Evolutionary conservation across 2,888 invertebrate genomes (phyloP).

Genomic region (Conus canariensis): DNA sequence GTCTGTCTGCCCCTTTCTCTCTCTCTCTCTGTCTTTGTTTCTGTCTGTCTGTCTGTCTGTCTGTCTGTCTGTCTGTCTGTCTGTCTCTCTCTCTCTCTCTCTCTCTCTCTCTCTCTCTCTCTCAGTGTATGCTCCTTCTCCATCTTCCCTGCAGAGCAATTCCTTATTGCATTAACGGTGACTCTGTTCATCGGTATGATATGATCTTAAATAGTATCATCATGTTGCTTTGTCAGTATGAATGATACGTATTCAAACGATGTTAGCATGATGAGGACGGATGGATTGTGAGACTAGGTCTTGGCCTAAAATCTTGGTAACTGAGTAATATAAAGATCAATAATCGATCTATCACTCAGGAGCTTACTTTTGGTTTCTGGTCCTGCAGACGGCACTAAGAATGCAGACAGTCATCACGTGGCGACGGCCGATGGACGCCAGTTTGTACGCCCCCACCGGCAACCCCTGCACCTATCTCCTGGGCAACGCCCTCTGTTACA

Average conservation of each 20-base stretch:
- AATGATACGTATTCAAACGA: too few species aligned
- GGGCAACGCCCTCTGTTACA: slow-evolving; percentile 68
- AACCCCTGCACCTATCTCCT: slow-evolving; percentile 67
- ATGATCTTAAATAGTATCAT: too few species aligned
- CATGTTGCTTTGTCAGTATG: too few species aligned
- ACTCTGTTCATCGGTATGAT: too few species aligned
- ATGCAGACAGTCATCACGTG: slow-evolving; percentile 65
- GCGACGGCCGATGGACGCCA: slow-evolving; percentile 58
- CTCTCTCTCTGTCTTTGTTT: background rate
- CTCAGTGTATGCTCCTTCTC: background rate
- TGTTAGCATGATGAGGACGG: too few species aligned
- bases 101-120: background rate
- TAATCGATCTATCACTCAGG: too few species aligned
- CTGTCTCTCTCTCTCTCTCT: background rate
- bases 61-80: background rate
- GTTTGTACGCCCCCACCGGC: slow-evolving; percentile 54
- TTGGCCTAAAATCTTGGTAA: too few species aligned
- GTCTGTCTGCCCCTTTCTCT: background rate
- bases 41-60: background rate
- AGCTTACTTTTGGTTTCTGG: too few species aligned
- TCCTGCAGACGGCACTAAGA: slow-evolving; percentile 48
- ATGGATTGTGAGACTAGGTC: too few species aligned
- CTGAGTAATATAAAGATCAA: too few species aligned
- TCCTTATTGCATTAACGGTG: too few species aligned
- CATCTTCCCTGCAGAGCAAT: background rate